Evolutionary conservation across 2,888 invertebrate species (phyloP), one percentile per base, ranked within the genome.

Genomic region (Ophion ellenae): DNA sequence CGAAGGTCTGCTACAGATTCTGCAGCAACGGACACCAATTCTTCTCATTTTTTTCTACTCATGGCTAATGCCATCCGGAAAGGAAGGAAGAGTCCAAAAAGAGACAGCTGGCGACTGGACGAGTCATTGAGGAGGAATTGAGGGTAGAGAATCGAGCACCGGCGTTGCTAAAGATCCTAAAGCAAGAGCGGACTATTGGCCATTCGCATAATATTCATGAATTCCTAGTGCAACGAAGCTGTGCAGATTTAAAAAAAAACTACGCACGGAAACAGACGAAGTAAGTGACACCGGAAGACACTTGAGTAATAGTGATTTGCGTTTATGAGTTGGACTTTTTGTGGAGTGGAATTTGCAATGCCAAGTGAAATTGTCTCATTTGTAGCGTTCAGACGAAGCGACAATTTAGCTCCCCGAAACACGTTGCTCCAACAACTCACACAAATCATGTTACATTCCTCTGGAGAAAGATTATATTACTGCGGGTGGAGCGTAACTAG

Each of bases 391-490:
- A 85, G 87, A 81, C 79, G 83, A 78, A 85, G 87, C 86, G 81
- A 14, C 45, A 9, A 17, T 28, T 45, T 32, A 10, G 47, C 14
- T 14, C 47, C 28, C 66, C 53, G n/a, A 10, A 63, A 66, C 14
- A 11, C 36, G 36, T 5, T 53, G 7, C 32, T 32, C 32, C 11
- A 6, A 40, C 14, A 74, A n/a, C 24, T 63, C 84, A 87, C 89
- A 89, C 85, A 88, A 88, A 90, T 89, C 88, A 88, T 84, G 86
- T 89, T 88, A 88, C 86, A 87, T 87, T 87, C 81, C 64, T 84
- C 71, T 61, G 45, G 53, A 79, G 75, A 24, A 20, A 63, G 24
- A 4, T n/a, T 47, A 40, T 45, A 63, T 40, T 74, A 61, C 36
- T 20, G 61, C 45, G 61, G 76, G 81, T 81, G 76, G 81, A n/a